Evolutionary conservation across 2,797 vertebrate genomes (phyloP), one percentile per base, ranked within the genome.

Genomic region (Rhinatrema bivittatum): DNA sequence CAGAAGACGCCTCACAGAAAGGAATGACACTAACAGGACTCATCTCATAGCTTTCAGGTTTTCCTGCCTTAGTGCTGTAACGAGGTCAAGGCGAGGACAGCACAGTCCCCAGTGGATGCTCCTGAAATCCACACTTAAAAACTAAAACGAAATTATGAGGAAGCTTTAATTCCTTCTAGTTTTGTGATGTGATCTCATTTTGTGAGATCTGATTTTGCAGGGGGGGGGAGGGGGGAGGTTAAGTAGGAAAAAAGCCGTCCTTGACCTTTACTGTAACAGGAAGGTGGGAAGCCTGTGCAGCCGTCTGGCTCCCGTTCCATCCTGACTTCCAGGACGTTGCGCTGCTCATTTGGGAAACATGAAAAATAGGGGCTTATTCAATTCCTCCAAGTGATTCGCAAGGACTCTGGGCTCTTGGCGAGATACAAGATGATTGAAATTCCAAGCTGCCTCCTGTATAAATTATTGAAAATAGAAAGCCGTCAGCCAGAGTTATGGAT

Each of bases 321-420:
- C 45, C 56, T 65, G 24, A 73, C 74, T 69, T 70, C 60, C 54
- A 47, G 45, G 44, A 60, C 11, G 16, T 3, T 36, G 46, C 56
- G 33, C 49, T 39, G 39, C 53, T 72, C 60, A 40, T 70, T 62
- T 69, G 59, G 58, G 65, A 76, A 76, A 72, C 51, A 60, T 70
- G 63, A 71, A 63, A 66, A 69, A 61, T 30, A 52, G 0, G 11
- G 32, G 39, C 12, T 40, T 42, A 63, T 46, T 59, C 50, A 35
- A n/a, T 29, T 42, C 29, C 43, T 62, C 38, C 29, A 50, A 57
- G 22, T 62, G 60, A 47, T 54, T 70, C 50, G 41, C 22, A 17
- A 56, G 56, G 40, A 70, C 25, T 36, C 20, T 35, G 7, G 39
- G 39, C 33, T 32, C 31, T 41, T 25, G 25, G 29, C 50, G 16